A percentile compares a stretch with the other conserved stretches of the same genome.
These are phyloP conservation scores for Parazoanthus swiftii DNA, from an alignment of 92 coral and sea anemone species.

Conservation along the genomic window DNA sequence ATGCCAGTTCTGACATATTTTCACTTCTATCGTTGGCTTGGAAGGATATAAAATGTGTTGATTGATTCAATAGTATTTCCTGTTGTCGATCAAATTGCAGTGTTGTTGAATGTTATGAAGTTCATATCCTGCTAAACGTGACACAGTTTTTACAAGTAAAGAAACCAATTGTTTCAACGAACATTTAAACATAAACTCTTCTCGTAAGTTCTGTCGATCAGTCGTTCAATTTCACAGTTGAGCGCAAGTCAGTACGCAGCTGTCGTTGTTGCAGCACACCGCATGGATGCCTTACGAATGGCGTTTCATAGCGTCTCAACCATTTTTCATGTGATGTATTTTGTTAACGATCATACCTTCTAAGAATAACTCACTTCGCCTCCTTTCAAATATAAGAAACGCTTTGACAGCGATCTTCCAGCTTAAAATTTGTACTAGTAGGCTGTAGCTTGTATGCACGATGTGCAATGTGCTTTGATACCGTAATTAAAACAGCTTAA, in stretches of 20 bases:
- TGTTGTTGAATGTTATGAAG: not conserved
- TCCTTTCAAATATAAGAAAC: not conserved
- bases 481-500: not conserved
- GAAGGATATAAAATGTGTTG: no score
- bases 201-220: not conserved
- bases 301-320: not conserved
- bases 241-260: not conserved
- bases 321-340: not conserved
- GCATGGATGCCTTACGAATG: not conserved
- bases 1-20: no score
- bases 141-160: not conserved
- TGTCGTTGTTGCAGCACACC: no score
- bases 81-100: not conserved
- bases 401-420: not conserved
- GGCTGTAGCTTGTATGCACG: not conserved
- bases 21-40: no score
- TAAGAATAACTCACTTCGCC: no score
- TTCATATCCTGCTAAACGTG: not conserved
- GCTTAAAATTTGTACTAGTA: not conserved
- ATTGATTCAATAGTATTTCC: not conserved
- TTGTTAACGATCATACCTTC: not conserved
- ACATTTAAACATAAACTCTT: no score
- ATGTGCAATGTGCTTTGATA: not conserved
- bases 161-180: not conserved
- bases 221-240: constrained; percentile 12